Percentiles rank a stretch among this genome's conserved stretches.
phyloP scores from a whole-genome alignment of 2,888 invertebrate genomes.

The Cerceris ruficornis region DNA sequence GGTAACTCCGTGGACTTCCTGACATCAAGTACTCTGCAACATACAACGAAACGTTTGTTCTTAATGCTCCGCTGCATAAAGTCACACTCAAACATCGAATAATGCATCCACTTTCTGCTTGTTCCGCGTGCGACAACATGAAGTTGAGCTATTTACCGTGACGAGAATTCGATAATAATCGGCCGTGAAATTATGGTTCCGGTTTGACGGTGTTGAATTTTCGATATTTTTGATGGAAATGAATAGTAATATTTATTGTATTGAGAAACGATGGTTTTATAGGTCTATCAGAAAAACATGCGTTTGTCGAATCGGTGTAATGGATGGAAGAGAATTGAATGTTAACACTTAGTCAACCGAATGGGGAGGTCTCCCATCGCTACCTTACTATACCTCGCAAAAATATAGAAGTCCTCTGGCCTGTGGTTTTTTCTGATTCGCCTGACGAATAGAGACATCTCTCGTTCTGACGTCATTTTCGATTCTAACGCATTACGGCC shows the following conservation, averaged over 20 bases:
- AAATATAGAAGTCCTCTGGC: too few species aligned
- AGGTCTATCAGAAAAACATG: too few species aligned
- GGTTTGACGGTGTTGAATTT: neutral
- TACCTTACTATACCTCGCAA: too few species aligned
- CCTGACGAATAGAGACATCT: too few species aligned
- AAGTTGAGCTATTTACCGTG: slow-evolving; percentile 11
- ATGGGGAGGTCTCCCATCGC: too few species aligned
- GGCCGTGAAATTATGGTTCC: neutral
- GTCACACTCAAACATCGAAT: slow-evolving; percentile 37
- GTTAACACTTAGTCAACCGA: too few species aligned
- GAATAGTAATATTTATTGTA: neutral
- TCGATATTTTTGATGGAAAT: neutral
- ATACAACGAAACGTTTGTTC: slow-evolving; percentile 52
- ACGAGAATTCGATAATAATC: neutral
- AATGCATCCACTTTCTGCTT: slow-evolving; percentile 27
- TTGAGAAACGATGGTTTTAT: neutral
- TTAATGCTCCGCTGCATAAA: slow-evolving; percentile 54
- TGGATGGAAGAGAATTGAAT: too few species aligned
- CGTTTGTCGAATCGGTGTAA: too few species aligned
- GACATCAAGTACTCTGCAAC: slow-evolving; percentile 81
- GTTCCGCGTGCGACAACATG: slow-evolving; percentile 30
- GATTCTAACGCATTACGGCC: too few species aligned
- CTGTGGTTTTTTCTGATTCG: too few species aligned
- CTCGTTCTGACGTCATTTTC: too few species aligned
- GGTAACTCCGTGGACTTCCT: slow-evolving; percentile 79